A percentile compares a stretch with the other conserved stretches of the same genome.
These are phyloP conservation scores for Bubalus kerabau DNA, from an alignment of 2,113 vertebrate species.

Conservation along the genomic window DNA sequence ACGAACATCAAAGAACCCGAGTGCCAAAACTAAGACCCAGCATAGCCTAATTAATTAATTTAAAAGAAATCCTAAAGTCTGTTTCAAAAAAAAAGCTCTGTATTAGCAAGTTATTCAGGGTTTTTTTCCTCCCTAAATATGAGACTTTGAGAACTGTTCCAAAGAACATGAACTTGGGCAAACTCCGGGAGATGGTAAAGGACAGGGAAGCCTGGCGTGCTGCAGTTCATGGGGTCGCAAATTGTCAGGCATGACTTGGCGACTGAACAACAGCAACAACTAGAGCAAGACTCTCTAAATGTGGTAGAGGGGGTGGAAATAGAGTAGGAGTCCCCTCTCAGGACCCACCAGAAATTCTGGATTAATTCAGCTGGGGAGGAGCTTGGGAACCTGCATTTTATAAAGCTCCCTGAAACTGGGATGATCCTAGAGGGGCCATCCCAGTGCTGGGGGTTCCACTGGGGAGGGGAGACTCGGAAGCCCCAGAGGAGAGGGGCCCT, in stretches of 20 bases:
- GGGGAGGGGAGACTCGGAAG: background rate
- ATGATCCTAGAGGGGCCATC: no score
- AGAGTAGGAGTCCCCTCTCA: background rate
- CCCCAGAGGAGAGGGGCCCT: background rate
- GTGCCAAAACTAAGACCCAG: background rate
- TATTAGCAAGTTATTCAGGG: background rate
- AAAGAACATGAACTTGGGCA: background rate
- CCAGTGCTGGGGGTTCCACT: rapidly evolving
- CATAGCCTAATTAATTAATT: background rate
- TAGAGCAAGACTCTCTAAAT: background rate
- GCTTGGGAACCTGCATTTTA: background rate
- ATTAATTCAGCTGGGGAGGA: background rate
- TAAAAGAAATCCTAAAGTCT: background rate
- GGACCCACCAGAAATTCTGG: background rate
- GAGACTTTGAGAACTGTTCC: background rate
- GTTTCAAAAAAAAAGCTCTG: background rate
- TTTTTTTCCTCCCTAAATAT: background rate
- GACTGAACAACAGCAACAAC: rapidly evolving
- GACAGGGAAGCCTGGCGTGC: background rate
- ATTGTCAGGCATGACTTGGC: background rate
- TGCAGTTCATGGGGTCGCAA: background rate
- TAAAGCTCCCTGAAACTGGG: background rate
- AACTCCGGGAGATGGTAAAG: background rate
- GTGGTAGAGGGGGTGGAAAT: rapidly evolving
- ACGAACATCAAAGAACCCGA: rapidly evolving